Evolutionary conservation across 2,888 invertebrate genomes (phyloP).

Genomic region (Danaus chrysippus): DNA sequence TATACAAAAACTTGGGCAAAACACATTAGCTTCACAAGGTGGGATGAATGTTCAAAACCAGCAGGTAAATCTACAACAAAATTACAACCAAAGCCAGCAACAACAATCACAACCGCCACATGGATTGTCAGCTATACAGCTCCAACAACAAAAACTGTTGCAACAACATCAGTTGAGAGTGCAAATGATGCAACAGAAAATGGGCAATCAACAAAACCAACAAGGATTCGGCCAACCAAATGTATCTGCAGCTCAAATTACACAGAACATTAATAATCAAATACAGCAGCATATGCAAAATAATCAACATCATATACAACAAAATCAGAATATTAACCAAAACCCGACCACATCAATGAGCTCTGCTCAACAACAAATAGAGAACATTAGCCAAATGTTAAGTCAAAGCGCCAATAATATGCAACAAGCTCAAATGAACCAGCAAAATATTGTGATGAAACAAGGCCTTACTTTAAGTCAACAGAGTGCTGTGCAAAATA

Average conservation of each 20-base stretch:
- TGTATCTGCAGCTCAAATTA: constrained; percentile 65
- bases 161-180: constrained; percentile 80
- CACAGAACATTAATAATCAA: constrained; percentile 62
- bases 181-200: constrained; percentile 61
- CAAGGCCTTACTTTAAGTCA: constrained; percentile 66
- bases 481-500: constrained; percentile 69
- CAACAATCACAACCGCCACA: constrained; percentile 60
- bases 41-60: constrained; percentile 57
- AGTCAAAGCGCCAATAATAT: constrained; percentile 73
- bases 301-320: constrained; percentile 67
- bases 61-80: constrained; percentile 62
- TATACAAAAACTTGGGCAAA: constrained; percentile 67
- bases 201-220: constrained; percentile 38
- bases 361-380: constrained; percentile 81
- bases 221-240: constrained; percentile 65
- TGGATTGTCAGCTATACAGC: constrained; percentile 69
- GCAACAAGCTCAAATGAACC: constrained; percentile 66
- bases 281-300: constrained; percentile 66
- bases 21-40: constrained; percentile 57
- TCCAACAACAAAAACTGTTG: constrained; percentile 76
- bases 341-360: constrained; percentile 69
- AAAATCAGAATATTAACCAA: constrained; percentile 57
- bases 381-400: constrained; percentile 79
- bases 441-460: constrained; percentile 70
- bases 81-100: constrained; percentile 47